These are phyloP conservation scores for Scarus forsteni DNA, from an alignment of 2,797 vertebrate genomes.

Conservation along the genomic window DNA sequence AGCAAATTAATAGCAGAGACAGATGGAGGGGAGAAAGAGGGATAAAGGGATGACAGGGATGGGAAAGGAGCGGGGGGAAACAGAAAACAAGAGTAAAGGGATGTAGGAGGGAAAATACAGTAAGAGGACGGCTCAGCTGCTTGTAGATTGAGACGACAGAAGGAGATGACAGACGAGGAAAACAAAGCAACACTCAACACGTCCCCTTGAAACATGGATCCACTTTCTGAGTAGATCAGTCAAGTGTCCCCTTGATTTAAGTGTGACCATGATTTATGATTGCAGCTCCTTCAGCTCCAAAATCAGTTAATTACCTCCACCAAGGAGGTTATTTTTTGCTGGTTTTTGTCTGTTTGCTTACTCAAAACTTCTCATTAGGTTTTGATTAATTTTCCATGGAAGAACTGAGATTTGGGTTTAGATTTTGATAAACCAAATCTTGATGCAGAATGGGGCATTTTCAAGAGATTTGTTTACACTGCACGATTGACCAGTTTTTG, in stretches of 20 bases:
- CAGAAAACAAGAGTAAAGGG: slow-evolving; percentile 1
- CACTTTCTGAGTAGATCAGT: slow-evolving; percentile 9
- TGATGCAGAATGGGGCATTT: no score
- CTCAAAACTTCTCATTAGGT: not conserved
- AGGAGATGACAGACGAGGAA: slow-evolving; percentile 5
- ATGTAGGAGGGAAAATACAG: not conserved
- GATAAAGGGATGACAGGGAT: slow-evolving; percentile 13
- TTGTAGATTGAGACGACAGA: not conserved
- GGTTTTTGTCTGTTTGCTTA: no score
- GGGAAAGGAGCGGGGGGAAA: not conserved
- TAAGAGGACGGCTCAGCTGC: not conserved
- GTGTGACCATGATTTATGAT: slow-evolving; percentile 19
- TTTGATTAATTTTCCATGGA: no score
- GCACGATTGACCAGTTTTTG: no score
- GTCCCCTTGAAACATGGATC: slow-evolving; percentile 15
- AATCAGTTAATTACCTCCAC: slow-evolving; percentile 13
- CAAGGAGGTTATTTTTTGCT: no score
- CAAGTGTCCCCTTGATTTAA: slow-evolving; percentile 18
- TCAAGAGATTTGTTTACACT: no score
- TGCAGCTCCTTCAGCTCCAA: not conserved
- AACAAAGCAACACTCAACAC: slow-evolving; percentile 6
- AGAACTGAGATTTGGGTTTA: no score
- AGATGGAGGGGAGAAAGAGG: slow-evolving; percentile 37
- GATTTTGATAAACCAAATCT: no score
- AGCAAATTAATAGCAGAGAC: slow-evolving; percentile 31